Base-by-base conservation (phyloP, 2,113 vertebrate species). In the Osmerus eperlanus region DNA sequence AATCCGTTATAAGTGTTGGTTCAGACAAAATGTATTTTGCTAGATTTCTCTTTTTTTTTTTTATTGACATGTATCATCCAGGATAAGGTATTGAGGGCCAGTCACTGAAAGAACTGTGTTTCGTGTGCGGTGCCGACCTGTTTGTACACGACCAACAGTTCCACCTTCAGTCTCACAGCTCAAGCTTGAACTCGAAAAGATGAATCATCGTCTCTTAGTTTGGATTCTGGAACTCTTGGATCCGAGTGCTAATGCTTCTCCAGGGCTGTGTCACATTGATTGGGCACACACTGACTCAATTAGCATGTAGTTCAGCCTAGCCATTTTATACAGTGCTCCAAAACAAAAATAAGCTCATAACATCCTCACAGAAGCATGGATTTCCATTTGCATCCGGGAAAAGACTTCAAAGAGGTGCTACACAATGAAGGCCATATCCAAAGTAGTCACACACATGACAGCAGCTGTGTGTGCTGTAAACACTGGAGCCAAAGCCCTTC, bases 261-360 rank as follows among this genome's bases (percentile, higher is more conserved):
- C 2, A 51, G 61, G 65, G 52, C 54, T 72, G 66, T 72, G 69
- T 63, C 69, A 61, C 68, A 55, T 72, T 61, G 65, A n/a, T 68
- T 69, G 64, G 28, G 64, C 72, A 60, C 53, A 60, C 21, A 56
- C 68, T 59, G 53, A 28, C 71, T 11, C 19, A 21, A 75, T 82
- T 82, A 81, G 79, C 79, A 82, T 89, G 76, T 68, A 67, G 72
- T 65, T 68, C 41, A 76, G 71, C 67, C 11, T 16, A 9, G 7
- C 1, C 67, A 61, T 52, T 68, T 66, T 47, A 65, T 67, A 73
- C 62, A 60, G 16, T 18, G 9, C 62, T 6, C 53, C 18, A 21
- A 25, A 60, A 58, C 15, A 11, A n/a, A 12, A 9, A 36, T 4
- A 36, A 25, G 74, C 62, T 70, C 71, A 67, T 19, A 8, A n/a